phyloP scores from a whole-genome alignment of 2,113 vertebrate genomes.

The Maccullochella peelii region DNA sequence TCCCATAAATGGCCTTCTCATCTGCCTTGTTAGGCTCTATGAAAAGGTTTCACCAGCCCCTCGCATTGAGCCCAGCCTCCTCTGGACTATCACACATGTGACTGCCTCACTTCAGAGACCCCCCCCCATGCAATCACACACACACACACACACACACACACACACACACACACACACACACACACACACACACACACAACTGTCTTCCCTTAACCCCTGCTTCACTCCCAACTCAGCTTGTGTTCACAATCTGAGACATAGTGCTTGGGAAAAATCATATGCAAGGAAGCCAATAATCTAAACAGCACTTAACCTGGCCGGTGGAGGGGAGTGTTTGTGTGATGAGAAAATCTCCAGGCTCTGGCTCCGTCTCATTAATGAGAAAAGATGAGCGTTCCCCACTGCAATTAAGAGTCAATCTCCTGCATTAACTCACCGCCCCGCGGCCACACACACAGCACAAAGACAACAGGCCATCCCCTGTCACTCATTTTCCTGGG shows the following conservation, averaged over 20 bases:
- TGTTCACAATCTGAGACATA: conserved; percentile 66
- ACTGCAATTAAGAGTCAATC: conserved; percentile 85
- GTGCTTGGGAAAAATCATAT: conserved; percentile 49
- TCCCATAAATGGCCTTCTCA: conserved; percentile 84
- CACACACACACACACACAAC: conserved; percentile 22
- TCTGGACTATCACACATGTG: conserved; percentile 73
- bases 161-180: conserved; percentile 23
- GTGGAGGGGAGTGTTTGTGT: conserved; percentile 71
- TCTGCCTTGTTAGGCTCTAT: conserved; percentile 83
- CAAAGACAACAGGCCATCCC: conserved; percentile 80
- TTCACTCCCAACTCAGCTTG: conserved; percentile 56
- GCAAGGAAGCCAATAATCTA: conserved; percentile 76
- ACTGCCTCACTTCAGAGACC: conserved; percentile 73
- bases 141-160: conserved; percentile 19
- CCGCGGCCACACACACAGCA: conserved; percentile 84
- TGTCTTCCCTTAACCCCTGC: conserved; percentile 44
- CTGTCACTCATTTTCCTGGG: conserved; percentile 77
- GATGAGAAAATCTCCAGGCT: conserved; percentile 79
- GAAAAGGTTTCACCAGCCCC: conserved; percentile 71
- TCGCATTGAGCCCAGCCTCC: conserved; percentile 55
- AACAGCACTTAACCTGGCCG: conserved; percentile 79
- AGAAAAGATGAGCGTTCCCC: conserved; percentile 83
- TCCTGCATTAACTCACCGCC: conserved; percentile 79
- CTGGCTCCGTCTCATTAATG: conserved; percentile 79
- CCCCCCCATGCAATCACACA: neutral